Evolutionary conservation across 2,888 invertebrate genomes (phyloP), one percentile per base, ranked within the genome.

Genomic region (Papilio demoleus): DNA sequence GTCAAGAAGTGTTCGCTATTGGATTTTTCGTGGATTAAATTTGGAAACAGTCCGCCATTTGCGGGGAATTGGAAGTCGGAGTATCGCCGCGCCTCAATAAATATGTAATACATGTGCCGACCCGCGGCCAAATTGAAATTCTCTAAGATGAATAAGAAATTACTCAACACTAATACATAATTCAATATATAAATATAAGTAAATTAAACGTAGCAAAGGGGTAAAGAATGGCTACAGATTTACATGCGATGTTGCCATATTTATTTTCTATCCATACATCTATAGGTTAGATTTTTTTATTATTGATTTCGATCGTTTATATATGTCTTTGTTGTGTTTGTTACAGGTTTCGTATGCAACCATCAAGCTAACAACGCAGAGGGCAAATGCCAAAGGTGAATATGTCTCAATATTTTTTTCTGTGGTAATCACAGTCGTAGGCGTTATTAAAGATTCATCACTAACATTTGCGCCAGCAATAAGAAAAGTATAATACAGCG

Each of bases 301-400:
- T 5, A 42, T 17, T 17, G 17, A 17, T 42, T 42, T 17, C 12
- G 14, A 14, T 40, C 12, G 12, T 40, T 42, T 4, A 42, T 8
- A 8, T 8, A 42, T 42, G 3, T n/a, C 6, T 34, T 17, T 34
- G 50, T 38, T 64, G 24, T 34, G 66, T 70, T 83, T 81, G 80
- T 87, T 90, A 6, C 88, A 91, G 91, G 74, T 85, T 77, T 87
- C 86, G 90, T 75, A 91, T 91, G 91, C 83, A 77, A 83, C 77
- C 77, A 74, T 76, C 70, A 83, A 83, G 81, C 71, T 85, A 82
- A 74, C 71, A 74, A 65, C 71, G 59, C 70, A 72, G 70, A 70
- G 73, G 74, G 76, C 82, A 70, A 72, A 74, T 67, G 79, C 79
- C 82, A 82, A 89, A 87, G 87, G 88, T 88, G 70, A 73, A 68